phyloP scores from a whole-genome alignment of 2,797 vertebrate genomes.

The Semotilus atromaculatus region DNA sequence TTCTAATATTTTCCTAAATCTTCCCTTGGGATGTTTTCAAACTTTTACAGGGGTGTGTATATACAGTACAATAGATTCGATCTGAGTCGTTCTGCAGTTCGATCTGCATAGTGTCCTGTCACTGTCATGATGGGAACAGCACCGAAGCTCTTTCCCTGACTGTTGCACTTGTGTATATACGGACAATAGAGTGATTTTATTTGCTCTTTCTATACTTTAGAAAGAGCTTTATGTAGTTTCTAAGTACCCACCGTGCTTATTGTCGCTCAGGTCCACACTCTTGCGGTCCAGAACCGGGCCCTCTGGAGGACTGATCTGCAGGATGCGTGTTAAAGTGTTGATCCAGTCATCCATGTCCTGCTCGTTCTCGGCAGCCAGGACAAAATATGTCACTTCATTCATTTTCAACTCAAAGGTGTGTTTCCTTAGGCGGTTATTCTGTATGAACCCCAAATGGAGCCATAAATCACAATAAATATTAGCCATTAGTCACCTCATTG shows the following conservation, averaged over 20 bases:
- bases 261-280: slow-evolving; percentile 90
- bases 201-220: neutral
- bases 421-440: slow-evolving; percentile 96
- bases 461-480: neutral
- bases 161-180: neutral
- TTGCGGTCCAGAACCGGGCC: slow-evolving; percentile 88
- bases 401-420: slow-evolving; percentile 98
- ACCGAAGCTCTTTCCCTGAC: neutral
- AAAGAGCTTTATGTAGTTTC: neutral
- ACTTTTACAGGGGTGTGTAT: neutral
- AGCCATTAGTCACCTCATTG: neutral
- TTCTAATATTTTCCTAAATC: neutral
- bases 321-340: slow-evolving; percentile 92
- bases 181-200: neutral
- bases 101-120: too few species aligned
- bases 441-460: neutral
- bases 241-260: slow-evolving; percentile 84
- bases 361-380: slow-evolving; percentile 97
- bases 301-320: slow-evolving; percentile 95
- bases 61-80: neutral
- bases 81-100: too few species aligned
- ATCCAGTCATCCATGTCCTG: slow-evolving; percentile 99
- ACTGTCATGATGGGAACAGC: too few species aligned
- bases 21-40: neutral
- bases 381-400: slow-evolving; percentile 98